A percentile compares a stretch with the other conserved stretches of the same genome.
phyloP scores from a whole-genome alignment of 2,797 vertebrate genomes.

The Pyrocephalus nanus region DNA sequence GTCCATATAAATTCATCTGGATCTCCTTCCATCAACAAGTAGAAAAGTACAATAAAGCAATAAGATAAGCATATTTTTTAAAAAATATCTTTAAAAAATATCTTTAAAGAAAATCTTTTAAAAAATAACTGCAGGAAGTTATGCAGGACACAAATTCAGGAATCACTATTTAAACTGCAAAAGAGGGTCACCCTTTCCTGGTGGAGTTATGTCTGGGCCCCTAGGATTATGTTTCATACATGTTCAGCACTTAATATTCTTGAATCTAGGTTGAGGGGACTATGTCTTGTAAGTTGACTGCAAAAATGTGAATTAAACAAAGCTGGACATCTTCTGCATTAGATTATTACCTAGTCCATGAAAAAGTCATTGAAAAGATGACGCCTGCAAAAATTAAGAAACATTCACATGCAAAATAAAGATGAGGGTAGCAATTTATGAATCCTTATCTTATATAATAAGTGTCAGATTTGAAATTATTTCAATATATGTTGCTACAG shows the following conservation, averaged over 20 bases:
- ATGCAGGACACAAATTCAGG: not conserved
- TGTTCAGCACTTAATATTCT: not conserved
- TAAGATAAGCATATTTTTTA: not conserved
- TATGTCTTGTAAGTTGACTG: not conserved
- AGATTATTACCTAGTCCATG: not conserved
- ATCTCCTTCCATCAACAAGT: conserved; percentile 77
- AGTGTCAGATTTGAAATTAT: not conserved
- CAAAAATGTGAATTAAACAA: not conserved
- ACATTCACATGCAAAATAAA: not conserved
- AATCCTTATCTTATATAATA: not conserved
- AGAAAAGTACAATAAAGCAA: not conserved
- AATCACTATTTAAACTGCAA: not conserved
- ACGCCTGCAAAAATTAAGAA: not conserved
- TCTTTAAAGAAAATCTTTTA: not conserved
- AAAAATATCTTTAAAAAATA: no score
- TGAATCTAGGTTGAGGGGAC: not conserved
- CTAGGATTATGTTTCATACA: not conserved
- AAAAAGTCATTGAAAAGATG: not conserved
- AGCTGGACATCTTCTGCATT: not conserved
- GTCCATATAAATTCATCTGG: conserved; percentile 77
- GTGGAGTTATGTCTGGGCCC: not conserved
- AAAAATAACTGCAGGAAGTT: conserved; percentile 15
- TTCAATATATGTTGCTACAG: not conserved
- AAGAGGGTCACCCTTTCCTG: conserved; percentile 3
- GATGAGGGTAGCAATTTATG: not conserved